Evolutionary conservation across 2,888 invertebrate species (phyloP), one percentile per base, ranked within the genome.

Genomic region (Philereme vetulata): DNA sequence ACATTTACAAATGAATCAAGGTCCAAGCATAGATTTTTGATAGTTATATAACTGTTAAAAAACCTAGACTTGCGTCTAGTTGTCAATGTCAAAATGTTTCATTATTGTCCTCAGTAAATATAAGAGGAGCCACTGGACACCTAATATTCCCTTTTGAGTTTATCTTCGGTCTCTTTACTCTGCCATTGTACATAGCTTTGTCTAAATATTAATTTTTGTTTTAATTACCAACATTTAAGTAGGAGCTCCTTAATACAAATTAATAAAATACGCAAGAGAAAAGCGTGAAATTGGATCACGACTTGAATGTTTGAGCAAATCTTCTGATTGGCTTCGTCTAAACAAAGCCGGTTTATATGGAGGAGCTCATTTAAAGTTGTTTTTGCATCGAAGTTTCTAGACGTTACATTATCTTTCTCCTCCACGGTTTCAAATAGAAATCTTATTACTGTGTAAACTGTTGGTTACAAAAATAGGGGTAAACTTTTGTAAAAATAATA

Each of bases 251-350:
- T 80, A 81, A 82, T 82, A 80, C 74, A 81, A 84, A 85, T 84
- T 80, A 84, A 80, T 80, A 77, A 80, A 77, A 78, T 71, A 70
- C 72, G 60, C 49, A 59, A 72, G 68, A 61, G 70, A 68, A 64
- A 67, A 73, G 76, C 84, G 78, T 83, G 75, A 80, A 85, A 86
- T 84, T 81, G 77, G 78, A 79, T 84, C 78, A 78, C 72, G 71
- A 76, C 74, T 75, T 71, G 65, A 71, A 74, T 74, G 70, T 72
- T 74, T 67, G 68, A 72, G 74, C 72, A 73, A 70, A 71, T 68
- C 68, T 62, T 68, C 74, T 74, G 76, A 84, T 82, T 80, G 78
- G 78, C 80, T 72, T 75, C 72, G 70, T 78, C 75, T 75, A 72
- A 74, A 72, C 50, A 66, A 65, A 50, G 50, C 54, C 11, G 42